phyloP scores from a whole-genome alignment of 2,113 vertebrate species.

The Phalacrocorax carbo region DNA sequence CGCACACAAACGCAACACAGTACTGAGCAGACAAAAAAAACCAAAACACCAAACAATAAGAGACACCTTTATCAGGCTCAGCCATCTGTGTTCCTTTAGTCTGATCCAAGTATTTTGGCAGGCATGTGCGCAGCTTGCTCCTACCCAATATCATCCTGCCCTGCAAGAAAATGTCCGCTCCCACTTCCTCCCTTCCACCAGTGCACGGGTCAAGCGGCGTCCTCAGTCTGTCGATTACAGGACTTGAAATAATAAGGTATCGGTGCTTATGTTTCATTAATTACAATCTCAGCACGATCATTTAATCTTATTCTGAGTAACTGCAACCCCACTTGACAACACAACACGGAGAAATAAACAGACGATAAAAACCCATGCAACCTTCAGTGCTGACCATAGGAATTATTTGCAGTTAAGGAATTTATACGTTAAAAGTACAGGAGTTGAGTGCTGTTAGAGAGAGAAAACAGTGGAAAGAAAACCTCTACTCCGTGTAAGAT shows the following conservation, averaged over 20 bases:
- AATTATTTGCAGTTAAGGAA: neutral
- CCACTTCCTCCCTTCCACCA: slow-evolving; percentile 53
- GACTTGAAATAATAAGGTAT: neutral
- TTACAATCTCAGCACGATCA: neutral
- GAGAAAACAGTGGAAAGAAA: neutral
- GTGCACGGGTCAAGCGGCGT: neutral
- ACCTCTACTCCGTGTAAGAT: neutral
- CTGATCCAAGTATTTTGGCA: slow-evolving; percentile 65
- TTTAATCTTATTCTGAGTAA: neutral
- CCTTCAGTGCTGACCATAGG: neutral
- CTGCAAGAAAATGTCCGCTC: slow-evolving; percentile 45
- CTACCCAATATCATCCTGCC: slow-evolving; percentile 49
- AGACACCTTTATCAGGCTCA: slow-evolving; percentile 73
- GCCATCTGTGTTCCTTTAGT: slow-evolving; percentile 76
- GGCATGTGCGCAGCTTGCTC: neutral
- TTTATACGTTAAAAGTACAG: neutral
- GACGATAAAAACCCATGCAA: neutral
- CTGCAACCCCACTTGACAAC: neutral
- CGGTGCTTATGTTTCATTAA: slow-evolving; percentile 8
- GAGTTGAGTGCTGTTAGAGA: neutral
- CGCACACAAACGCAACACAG: slow-evolving; percentile 13
- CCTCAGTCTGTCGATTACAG: neutral
- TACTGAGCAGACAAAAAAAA: neutral
- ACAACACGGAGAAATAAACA: neutral
- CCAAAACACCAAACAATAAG: slow-evolving; percentile 46